Evolutionary conservation across 2,888 invertebrate species (phyloP), one percentile per base, ranked within the genome.

Genomic region (Parthenolecanium corni): DNA sequence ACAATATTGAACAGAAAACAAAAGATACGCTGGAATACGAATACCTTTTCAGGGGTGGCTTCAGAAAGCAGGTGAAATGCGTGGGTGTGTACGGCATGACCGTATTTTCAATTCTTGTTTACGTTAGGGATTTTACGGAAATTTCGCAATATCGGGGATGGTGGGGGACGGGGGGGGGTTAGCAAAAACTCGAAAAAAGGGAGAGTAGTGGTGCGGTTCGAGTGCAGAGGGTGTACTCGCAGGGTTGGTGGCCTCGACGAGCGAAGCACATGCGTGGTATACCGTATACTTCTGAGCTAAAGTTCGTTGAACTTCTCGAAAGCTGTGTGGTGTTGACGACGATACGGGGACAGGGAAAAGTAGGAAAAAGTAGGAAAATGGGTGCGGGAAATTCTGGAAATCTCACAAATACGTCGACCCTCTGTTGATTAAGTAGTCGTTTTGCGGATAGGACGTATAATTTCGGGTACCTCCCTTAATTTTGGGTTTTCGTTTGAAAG

Each of bases 381-480:
- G 11, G 36, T 21, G 61, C 38, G 31, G 61, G 61, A 61, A 61
- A 61, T 49, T 49, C 51, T 14, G 61, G 51, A 58, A 61, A 51
- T 49, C 51, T 14, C 46, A 20, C 14, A 21, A 49, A 40, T 38
- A 38, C 36, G 49, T 21, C 61, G 47, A 61, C 61, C 61, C 61
- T 49, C 61, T 61, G 61, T 61, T 61, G 61, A 61, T 61, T 61
- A 61, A 61, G 49, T 61, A 31, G 61, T 14, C 49, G 49, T 44
- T 16, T 62, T 65, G 54, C 53, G 62, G 53, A 65, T 66, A 62
- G 53, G 56, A 62, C 52, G 65, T 64, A 54, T 46, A 54, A 63
- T 63, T 65, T 65, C 57, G 64, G 61, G 62, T 64, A 49, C 51
- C 14, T 20, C 40, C 20, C 9, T 18, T n/a, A 12, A 16, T 46